phyloP scores from a whole-genome alignment of 2,797 vertebrate species.

The Tragopan temminckii region DNA sequence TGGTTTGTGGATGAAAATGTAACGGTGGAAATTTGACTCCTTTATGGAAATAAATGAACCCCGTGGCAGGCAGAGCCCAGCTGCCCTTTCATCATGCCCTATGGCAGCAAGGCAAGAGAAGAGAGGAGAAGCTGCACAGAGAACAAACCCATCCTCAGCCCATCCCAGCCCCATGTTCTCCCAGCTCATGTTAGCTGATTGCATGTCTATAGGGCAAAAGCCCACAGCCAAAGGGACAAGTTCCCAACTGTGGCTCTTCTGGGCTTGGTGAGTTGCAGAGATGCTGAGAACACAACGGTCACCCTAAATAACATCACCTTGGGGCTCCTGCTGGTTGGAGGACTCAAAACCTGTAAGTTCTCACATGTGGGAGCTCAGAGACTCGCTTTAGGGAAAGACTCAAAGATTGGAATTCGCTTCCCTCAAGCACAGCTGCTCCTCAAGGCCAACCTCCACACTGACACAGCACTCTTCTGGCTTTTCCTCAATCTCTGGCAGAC shows the following conservation, averaged over 20 bases:
- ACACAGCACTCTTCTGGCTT: neutral
- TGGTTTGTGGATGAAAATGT: slow-evolving; percentile 45
- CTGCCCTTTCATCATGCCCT: neutral
- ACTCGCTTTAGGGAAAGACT: neutral
- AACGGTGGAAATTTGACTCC: slow-evolving; percentile 44
- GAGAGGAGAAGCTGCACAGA: neutral
- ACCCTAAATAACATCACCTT: neutral
- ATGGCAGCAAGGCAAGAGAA: neutral
- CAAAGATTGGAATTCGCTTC: neutral
- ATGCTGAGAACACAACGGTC: fast-evolving
- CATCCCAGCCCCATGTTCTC: neutral
- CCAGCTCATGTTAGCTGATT: neutral
- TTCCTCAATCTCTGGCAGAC: neutral
- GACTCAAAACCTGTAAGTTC: neutral
- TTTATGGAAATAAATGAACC: slow-evolving; percentile 68
- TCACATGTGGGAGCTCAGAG: neutral
- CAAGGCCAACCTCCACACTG: neutral
- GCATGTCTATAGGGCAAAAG: neutral
- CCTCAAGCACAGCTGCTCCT: neutral
- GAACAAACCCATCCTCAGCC: neutral
- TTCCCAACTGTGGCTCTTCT: neutral
- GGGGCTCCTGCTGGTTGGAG: neutral
- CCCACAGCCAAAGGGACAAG: neutral
- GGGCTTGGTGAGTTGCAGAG: neutral
- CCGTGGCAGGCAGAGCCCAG: neutral